Conservation (phyloP, 1,140 invertebrate genomes). For the Lutraria rhynchaena region DNA sequence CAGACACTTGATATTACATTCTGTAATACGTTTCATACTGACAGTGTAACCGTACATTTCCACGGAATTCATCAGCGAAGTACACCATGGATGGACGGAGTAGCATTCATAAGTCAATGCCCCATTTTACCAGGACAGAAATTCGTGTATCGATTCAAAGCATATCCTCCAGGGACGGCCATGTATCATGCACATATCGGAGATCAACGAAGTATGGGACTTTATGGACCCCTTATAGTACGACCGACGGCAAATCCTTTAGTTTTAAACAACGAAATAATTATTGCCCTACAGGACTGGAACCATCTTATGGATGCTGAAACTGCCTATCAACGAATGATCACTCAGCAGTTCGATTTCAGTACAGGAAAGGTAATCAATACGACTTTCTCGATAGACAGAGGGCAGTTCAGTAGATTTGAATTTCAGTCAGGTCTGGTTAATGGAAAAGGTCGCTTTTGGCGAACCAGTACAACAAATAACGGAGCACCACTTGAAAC, state of each 20-base stretch:
- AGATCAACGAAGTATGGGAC: slow-evolving; percentile 66
- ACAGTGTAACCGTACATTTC: slow-evolving; percentile 87
- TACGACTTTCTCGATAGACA: slow-evolving; percentile 44
- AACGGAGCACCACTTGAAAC: slow-evolving; percentile 66
- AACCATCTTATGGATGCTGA: slow-evolving; percentile 67
- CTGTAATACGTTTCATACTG: slow-evolving; percentile 90
- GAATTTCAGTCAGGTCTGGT: slow-evolving; percentile 69
- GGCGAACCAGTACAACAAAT: slow-evolving; percentile 21
- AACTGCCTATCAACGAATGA: slow-evolving; percentile 61
- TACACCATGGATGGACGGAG: slow-evolving; percentile 94
- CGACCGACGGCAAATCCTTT: background rate
- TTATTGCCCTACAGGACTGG: slow-evolving; percentile 62
- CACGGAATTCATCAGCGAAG: slow-evolving; percentile 91
- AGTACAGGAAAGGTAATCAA: background rate
- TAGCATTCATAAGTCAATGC: slow-evolving; percentile 94
- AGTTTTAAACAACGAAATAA: slow-evolving; percentile 50
- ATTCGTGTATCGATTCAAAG: slow-evolving; percentile 88
- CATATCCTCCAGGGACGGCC: slow-evolving; percentile 67
- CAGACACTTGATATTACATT: slow-evolving; percentile 93
- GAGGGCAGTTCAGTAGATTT: slow-evolving; percentile 57
- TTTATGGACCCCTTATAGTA: slow-evolving; percentile 68
- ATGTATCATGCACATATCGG: slow-evolving; percentile 77
- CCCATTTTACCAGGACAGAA: slow-evolving; percentile 92
- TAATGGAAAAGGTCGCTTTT: slow-evolving; percentile 72
- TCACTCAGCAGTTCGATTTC: slow-evolving; percentile 50